Conservation (phyloP, 2,797 vertebrate species). For the Knipowitschia caucasica region DNA sequence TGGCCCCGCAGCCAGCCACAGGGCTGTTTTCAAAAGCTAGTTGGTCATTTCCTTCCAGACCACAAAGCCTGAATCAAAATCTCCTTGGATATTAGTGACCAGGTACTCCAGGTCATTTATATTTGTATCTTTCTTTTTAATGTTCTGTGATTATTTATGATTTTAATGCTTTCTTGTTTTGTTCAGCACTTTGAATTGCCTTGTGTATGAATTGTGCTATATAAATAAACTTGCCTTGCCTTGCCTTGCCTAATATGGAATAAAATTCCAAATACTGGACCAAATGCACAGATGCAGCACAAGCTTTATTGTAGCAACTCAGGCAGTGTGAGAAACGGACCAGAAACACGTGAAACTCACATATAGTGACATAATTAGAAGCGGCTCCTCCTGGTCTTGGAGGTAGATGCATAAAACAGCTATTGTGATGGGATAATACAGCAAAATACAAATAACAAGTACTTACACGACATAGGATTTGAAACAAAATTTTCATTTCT, state of each 20-base stretch:
- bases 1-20: constrained; percentile 60
- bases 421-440: constrained; percentile 68
- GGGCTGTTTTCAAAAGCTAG: constrained; percentile 73
- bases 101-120: constrained; percentile 28
- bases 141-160: too few relatives aligned
- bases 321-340: constrained; percentile 34
- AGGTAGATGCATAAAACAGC: constrained; percentile 57
- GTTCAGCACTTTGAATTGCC: too few relatives aligned
- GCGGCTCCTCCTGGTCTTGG: constrained; percentile 30
- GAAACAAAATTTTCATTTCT: too few relatives aligned
- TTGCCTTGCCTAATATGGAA: too few relatives aligned
- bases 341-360: constrained; percentile 42
- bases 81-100: constrained; percentile 24
- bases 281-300: too few relatives aligned
- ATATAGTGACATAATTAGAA: constrained; percentile 68
- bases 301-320: constrained; percentile 25
- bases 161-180: too few relatives aligned
- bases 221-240: too few relatives aligned
- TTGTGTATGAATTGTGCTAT: too few relatives aligned
- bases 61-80: constrained; percentile 51
- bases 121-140: too few relatives aligned
- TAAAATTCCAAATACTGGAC: too few relatives aligned
- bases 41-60: constrained; percentile 70
- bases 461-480: too few relatives aligned
- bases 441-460: too few relatives aligned